A percentile compares a stretch with the other conserved stretches of the same genome.
phyloP scores from a whole-genome alignment of 2,888 invertebrate species.

The Pristionchus fissidentatus region DNA sequence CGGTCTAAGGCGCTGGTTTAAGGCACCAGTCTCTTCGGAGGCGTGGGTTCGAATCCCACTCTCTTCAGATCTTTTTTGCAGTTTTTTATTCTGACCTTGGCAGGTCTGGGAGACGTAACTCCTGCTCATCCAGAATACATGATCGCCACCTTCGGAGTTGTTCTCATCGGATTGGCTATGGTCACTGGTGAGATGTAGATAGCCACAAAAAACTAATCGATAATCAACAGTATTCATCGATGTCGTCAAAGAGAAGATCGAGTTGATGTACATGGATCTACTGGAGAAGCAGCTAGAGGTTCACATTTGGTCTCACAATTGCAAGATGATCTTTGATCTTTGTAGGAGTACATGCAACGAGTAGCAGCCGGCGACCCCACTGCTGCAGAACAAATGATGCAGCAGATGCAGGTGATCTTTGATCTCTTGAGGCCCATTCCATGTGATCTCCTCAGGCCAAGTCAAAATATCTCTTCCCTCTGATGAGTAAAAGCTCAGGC shows the following conservation, averaged over 20 bases:
- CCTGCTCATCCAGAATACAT: slow-evolving; percentile 78
- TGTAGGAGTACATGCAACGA: slow-evolving; percentile 68
- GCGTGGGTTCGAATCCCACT: not conserved
- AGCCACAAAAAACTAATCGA: not conserved
- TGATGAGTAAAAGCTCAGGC: slow-evolving; percentile 68
- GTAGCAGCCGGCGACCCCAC: slow-evolving; percentile 69
- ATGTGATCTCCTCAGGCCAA: slow-evolving; percentile 62
- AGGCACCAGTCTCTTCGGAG: not conserved
- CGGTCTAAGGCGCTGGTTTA: not conserved
- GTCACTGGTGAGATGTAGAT: slow-evolving; percentile 55
- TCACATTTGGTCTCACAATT: not conserved
- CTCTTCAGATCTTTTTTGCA: not conserved
- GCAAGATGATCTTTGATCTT: not conserved
- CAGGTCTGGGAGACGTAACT: slow-evolving; percentile 78
- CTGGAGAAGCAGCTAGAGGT: slow-evolving; percentile 69
- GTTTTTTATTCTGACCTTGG: slow-evolving; percentile 2
- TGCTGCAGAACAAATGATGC: slow-evolving; percentile 70
- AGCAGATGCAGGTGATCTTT: slow-evolving; percentile 52
- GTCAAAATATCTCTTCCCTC: slow-evolving; percentile 72
- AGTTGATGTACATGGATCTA: slow-evolving; percentile 68
- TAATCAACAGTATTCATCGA: slow-evolving; percentile 68
- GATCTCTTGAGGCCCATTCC: not conserved
- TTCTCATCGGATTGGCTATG: slow-evolving; percentile 71
- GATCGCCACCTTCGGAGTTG: slow-evolving; percentile 75
- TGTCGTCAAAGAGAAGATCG: slow-evolving; percentile 72